Base-by-base conservation (phyloP, 2,113 vertebrate genomes). In the Notothenia coriiceps region DNA sequence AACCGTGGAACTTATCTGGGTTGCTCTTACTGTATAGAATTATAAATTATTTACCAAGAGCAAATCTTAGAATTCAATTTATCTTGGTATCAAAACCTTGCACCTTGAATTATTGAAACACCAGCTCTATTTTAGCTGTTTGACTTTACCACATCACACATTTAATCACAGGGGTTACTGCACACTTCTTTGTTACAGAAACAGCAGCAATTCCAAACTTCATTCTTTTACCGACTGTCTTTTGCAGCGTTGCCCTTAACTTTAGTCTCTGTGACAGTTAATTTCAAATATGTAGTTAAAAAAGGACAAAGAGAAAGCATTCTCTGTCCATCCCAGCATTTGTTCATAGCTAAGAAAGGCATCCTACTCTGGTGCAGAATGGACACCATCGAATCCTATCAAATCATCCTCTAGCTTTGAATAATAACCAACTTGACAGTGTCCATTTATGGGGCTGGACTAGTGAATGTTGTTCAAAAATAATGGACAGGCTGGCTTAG, bases 391-490 rank as follows among this genome's bases (percentile, higher is more conserved):
- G 56, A 18, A n/a, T 49, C 22, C 12, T 6, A 25, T 22, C 15
- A 66, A 15, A 69, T 64, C 79, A 62, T 68, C 79, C 44, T 54
- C 59, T 15, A 46, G 65, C 51, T 81, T 73, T 90, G 81, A 86
- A 56, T 86, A 77, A 90, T 75, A 63, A 65, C 57, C 47, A 43
- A 43, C 61, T 46, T 63, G 46, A 61, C 63, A 65, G 10, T 71
- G 29, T 70, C 78, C 13, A 12, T 68, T 68, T 11, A 4, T 63
- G n/a, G 9, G 6, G 57, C 51, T 43, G 44, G 62, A 70, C 25
- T 29, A 43, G 55, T 29, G 44, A 33, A 47, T 68, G 54, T 63
- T 57, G 68, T 40, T 40, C 7, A 64, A 57, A 57, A 55, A 22
- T 62, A 69, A 62, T 20, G n/a, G 51, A 70, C 64, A 69, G 51